These are phyloP conservation scores for Sphaerodactylus townsendi DNA, from an alignment of 2,113 vertebrate species.

Conservation along the genomic window DNA sequence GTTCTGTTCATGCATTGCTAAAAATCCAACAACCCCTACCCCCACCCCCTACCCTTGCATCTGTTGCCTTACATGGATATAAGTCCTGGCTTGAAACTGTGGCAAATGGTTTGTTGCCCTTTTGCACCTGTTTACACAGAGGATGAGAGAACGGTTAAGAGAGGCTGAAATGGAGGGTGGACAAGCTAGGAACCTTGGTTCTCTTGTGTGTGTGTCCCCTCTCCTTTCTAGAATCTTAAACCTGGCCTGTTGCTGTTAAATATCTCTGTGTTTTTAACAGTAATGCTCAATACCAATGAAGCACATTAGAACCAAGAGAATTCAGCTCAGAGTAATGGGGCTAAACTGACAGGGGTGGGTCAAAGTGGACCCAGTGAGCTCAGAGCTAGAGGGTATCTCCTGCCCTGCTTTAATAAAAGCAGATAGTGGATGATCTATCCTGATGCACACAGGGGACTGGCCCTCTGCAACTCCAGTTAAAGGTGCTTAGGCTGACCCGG, in stretches of 20 bases:
- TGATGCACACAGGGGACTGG: not conserved
- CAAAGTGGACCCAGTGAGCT: not conserved
- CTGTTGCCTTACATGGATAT: slow-evolving; percentile 11
- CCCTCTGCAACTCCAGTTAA: not conserved
- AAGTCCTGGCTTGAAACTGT: not conserved
- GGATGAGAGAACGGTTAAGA: not conserved
- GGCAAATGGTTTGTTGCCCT: not conserved
- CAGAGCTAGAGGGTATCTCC: not conserved
- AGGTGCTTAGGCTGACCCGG: not conserved
- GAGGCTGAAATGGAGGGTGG: not conserved
- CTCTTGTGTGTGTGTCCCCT: no score
- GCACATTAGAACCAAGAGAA: no score
- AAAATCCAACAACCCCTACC: not conserved
- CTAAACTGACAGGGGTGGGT: no score
- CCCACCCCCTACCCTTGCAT: not conserved
- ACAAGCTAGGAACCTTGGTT: no score
- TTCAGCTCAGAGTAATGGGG: no score
- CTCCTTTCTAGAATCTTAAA: not conserved
- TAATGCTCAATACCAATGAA: no score
- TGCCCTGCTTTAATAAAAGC: not conserved
- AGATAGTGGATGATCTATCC: no score
- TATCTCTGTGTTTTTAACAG: no score
- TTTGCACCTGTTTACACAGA: slow-evolving; percentile 38
- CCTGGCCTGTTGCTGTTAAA: not conserved
- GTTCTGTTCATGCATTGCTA: slow-evolving; percentile 28